Conservation (phyloP, 2,797 vertebrate species). For the Clarias pachynema region DNA sequence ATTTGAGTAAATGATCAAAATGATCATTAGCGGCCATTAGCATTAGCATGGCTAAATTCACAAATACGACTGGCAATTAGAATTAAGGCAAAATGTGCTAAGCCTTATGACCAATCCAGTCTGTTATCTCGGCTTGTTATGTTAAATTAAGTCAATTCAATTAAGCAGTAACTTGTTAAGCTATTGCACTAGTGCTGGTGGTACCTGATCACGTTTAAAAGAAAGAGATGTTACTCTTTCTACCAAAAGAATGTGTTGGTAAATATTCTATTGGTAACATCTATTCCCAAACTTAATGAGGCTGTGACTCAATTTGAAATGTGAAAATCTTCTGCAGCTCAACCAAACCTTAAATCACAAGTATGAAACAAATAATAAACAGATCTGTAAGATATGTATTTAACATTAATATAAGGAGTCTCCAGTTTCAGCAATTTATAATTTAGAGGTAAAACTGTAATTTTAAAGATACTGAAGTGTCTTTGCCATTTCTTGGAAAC, state of each 20-base stretch:
- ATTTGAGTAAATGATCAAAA: slow-evolving; percentile 26
- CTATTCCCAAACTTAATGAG: background rate
- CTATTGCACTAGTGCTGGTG: background rate
- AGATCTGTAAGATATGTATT: background rate
- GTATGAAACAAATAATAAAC: background rate
- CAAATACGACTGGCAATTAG: background rate
- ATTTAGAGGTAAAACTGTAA: background rate
- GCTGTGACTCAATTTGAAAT: too few species aligned
- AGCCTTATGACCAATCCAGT: background rate
- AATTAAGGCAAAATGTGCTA: slow-evolving; percentile 8
- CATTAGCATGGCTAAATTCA: slow-evolving; percentile 10
- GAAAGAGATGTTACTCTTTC: background rate
- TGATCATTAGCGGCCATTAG: background rate
- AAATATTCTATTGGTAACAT: background rate
- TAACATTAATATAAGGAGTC: background rate
- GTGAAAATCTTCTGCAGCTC: too few species aligned
- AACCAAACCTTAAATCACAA: too few species aligned
- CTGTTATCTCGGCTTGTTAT: background rate
- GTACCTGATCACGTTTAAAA: background rate
- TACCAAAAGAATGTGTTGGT: background rate
- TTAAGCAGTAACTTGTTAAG: slow-evolving; percentile 2
- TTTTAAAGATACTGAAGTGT: background rate
- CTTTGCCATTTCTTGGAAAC: background rate
- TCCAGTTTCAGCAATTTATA: background rate
- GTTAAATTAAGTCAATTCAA: background rate